Evolutionary conservation across 1,140 invertebrate species (phyloP).

Genomic region (Pectinophora gossypiella): DNA sequence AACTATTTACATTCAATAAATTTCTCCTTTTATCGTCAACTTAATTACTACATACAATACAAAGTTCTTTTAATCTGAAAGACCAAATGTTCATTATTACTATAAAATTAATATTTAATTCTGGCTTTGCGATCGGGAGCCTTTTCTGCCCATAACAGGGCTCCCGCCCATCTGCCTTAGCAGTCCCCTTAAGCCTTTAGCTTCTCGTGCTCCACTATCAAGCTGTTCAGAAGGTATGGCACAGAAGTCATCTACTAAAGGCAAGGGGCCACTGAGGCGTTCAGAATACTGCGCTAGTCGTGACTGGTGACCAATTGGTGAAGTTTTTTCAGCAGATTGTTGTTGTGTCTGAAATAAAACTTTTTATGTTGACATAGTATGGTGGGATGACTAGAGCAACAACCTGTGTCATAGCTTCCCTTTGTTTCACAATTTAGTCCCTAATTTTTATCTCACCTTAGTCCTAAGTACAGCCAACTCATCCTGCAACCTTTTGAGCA

Average conservation of each 20-base stretch:
- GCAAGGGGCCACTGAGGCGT: constrained; percentile 78
- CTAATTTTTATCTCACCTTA: constrained; percentile 52
- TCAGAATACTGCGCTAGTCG: constrained; percentile 75
- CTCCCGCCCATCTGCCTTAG: constrained; percentile 89
- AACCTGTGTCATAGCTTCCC: no score
- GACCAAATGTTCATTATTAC: no score
- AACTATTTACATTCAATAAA: no score
- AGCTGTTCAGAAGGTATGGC: constrained; percentile 88
- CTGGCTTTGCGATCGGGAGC: constrained; percentile 67
- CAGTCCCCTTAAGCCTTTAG: constrained; percentile 84
- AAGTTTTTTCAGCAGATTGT: constrained; percentile 44
- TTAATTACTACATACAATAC: no score
- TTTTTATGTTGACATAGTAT: constrained; percentile 27
- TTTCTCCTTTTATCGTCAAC: no score
- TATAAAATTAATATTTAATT: no score
- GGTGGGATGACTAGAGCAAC: no score
- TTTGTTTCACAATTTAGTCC: no score
- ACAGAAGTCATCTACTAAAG: constrained; percentile 94
- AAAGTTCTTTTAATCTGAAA: no score
- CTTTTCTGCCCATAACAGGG: constrained; percentile 84
- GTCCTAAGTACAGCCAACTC: constrained; percentile 85
- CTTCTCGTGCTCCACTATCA: constrained; percentile 75
- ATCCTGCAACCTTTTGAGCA: constrained; percentile 87
- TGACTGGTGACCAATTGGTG: constrained; percentile 67
- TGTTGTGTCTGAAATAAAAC: constrained; percentile 31